Base-by-base conservation (phyloP, 2,113 vertebrate genomes). In the Leptosomus discolor region DNA sequence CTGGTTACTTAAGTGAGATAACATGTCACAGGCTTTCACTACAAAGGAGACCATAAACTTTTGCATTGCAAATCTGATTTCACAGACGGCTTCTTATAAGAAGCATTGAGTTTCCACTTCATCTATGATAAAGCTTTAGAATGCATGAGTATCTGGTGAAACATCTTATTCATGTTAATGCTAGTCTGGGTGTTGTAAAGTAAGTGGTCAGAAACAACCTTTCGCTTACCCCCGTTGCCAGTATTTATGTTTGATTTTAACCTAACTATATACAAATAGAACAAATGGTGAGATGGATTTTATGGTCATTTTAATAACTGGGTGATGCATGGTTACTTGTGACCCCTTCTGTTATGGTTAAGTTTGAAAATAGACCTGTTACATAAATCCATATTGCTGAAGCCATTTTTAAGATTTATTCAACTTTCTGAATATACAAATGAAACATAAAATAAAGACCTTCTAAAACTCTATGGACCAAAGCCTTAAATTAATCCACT, bases 11-110 rank as follows among this genome's bases (percentile, higher is more conserved):
- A 95, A 91, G 78, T 74, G 86, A 96, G 94, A 75, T 92, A 91
- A 69, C 82, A 37, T 95, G 85, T 93, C 95, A 92, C 91, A 95
- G 88, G 73, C 79, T 97, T 91, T 90, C 85, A 91, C 64, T 54
- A 97, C 58, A 96, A 88, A 97, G 85, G 70, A 88, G 14, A 92
- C 23, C 39, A 91, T 97, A 96, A 87, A 95, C 81, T 83, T 93
- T 95, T 91, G 90, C 96, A 97, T 94, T 96, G 68, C 81, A 90
- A 94, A 96, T 98, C 95, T 96, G 94, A 98, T 97, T 97, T 97
- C 96, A 97, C 36, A 89, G 91, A 67, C 96, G 57, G 43, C 78
- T 97, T 96, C 92, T 95, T 96, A 48, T 89, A 91, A 93, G 96
- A 94, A 96, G 92, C 77, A 87, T 97, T 96, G 87, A 80, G 53